Evolutionary conservation across 2,888 invertebrate genomes (phyloP).

Genomic region (Thalpophila matura): DNA sequence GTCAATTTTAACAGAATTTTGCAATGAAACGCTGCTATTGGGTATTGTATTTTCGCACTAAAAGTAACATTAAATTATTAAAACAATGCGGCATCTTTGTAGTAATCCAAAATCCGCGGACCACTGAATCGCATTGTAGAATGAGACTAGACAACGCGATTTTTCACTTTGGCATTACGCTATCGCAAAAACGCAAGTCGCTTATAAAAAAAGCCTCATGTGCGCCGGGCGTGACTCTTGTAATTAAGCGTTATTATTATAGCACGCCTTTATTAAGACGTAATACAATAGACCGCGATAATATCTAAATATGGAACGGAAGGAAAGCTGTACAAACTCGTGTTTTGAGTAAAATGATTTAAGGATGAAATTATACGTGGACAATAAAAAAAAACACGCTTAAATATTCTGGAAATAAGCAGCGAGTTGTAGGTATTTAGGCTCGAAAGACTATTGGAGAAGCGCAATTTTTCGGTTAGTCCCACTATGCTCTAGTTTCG

Average conservation of each 20-base stretch:
- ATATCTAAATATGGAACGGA: conserved; percentile 36
- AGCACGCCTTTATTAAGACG: conserved; percentile 50
- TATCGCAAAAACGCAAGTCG: conserved; percentile 9
- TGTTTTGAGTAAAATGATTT: conserved; percentile 16
- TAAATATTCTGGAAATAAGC: no score
- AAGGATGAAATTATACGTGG: neutral
- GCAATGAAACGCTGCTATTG: no score
- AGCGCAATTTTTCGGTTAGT: no score
- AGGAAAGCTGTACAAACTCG: conserved; percentile 40
- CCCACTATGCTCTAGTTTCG: no score
- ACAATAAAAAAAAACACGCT: no score
- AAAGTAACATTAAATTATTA: no score
- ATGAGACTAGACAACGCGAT: neutral
- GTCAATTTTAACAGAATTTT: no score
- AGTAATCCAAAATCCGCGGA: no score
- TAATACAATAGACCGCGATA: conserved; percentile 52
- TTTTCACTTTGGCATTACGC: neutral
- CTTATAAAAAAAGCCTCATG: neutral
- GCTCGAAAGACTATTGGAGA: neutral
- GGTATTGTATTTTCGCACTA: no score
- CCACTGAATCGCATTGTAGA: no score
- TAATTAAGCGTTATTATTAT: conserved; percentile 52
- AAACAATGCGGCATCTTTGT: no score
- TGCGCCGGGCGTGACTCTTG: conserved; percentile 35
- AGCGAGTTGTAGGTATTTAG: no score